These are phyloP conservation scores for Clanis bilineata DNA, from an alignment of 2,888 invertebrate genomes.

Conservation along the genomic window DNA sequence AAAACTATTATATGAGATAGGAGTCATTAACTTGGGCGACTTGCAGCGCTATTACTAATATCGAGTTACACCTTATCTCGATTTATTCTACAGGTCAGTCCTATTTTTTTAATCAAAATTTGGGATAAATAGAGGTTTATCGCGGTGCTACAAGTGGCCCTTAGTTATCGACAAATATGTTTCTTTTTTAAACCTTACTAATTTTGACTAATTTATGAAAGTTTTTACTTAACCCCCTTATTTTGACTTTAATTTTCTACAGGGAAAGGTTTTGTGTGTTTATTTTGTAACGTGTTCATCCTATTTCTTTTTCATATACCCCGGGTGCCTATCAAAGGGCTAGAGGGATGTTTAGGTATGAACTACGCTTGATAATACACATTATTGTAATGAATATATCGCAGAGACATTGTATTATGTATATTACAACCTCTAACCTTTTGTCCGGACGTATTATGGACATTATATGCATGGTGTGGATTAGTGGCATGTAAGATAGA, in stretches of 20 bases:
- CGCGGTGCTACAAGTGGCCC: too few relatives aligned
- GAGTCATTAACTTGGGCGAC: too few relatives aligned
- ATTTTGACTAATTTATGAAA: background rate
- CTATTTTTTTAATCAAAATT: too few relatives aligned
- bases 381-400: slow-evolving; percentile 17
- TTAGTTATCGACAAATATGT: too few relatives aligned
- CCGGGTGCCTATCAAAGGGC: slow-evolving; percentile 67
- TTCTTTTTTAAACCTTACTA: too few relatives aligned
- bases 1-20: too few relatives aligned
- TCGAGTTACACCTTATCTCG: too few relatives aligned
- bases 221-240: too few relatives aligned
- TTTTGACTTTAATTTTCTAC: background rate
- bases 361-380: slow-evolving; percentile 25
- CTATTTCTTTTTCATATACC: slow-evolving; percentile 53
- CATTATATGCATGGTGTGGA: slow-evolving; percentile 17
- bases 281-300: slow-evolving; percentile 27
- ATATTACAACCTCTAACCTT: slow-evolving; percentile 70
- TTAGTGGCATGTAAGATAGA: background rate
- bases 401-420: slow-evolving; percentile 29
- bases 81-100: too few relatives aligned
- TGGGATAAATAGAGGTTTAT: too few relatives aligned
- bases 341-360: slow-evolving; percentile 76
- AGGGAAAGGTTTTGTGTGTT: slow-evolving; percentile 15
- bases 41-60: too few relatives aligned
- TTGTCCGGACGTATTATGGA: slow-evolving; percentile 38